These are phyloP conservation scores for Plectropomus leopardus DNA, from an alignment of 2,113 vertebrate species.

Conservation along the genomic window DNA sequence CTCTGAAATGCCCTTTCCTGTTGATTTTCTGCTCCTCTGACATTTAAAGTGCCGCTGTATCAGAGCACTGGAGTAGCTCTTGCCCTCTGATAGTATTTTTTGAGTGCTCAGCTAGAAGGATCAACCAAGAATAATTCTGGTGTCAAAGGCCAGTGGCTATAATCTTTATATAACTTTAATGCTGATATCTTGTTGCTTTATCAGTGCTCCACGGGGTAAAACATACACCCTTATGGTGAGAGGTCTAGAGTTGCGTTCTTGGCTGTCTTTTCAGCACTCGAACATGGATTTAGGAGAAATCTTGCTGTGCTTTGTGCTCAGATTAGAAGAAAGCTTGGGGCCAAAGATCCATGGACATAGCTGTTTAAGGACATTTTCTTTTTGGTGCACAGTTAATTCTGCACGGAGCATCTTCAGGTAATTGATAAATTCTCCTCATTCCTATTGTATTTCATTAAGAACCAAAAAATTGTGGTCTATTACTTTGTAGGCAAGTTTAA, in stretches of 20 bases:
- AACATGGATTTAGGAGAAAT: slow-evolving; percentile 14
- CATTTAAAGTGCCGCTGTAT: slow-evolving; percentile 45
- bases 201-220: slow-evolving; percentile 27
- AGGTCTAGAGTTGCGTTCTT: background rate
- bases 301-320: slow-evolving; percentile 37
- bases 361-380: background rate
- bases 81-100: slow-evolving; percentile 37
- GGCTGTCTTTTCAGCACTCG: slow-evolving; percentile 11
- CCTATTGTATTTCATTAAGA: background rate
- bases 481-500: slow-evolving; percentile 11
- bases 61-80: slow-evolving; percentile 31
- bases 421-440: background rate
- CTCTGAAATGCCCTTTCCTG: slow-evolving; percentile 43
- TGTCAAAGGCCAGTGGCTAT: slow-evolving; percentile 54
- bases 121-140: slow-evolving; percentile 39
- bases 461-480: slow-evolving; percentile 1
- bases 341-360: slow-evolving; percentile 24
- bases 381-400: background rate
- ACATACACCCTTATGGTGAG: background rate
- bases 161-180: slow-evolving; percentile 54
- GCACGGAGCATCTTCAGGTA: slow-evolving; percentile 7
- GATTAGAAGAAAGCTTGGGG: slow-evolving; percentile 20
- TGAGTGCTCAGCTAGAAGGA: slow-evolving; percentile 30
- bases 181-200: slow-evolving; percentile 43
- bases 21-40: slow-evolving; percentile 43